These are phyloP conservation scores for Larimichthys crocea DNA, from an alignment of 2,113 vertebrate species.

Conservation along the genomic window DNA sequence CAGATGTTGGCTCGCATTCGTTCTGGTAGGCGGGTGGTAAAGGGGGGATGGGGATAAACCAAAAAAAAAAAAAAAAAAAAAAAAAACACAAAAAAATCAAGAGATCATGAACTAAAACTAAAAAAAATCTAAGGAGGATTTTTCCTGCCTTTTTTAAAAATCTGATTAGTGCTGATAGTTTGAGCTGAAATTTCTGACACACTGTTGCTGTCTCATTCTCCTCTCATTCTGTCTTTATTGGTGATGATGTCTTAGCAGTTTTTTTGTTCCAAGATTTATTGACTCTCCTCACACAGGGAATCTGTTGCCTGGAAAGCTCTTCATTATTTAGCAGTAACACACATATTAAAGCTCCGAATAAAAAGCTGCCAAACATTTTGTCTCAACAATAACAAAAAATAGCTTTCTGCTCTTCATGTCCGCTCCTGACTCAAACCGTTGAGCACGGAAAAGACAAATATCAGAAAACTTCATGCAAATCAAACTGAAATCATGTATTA, in stretches of 20 bases:
- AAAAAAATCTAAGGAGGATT: slow-evolving; percentile 22
- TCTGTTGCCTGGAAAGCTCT: slow-evolving; percentile 31
- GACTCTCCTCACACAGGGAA: slow-evolving; percentile 25
- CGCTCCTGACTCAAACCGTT: neutral
- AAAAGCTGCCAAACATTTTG: slow-evolving; percentile 37
- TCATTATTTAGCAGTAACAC: slow-evolving; percentile 48
- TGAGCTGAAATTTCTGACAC: slow-evolving; percentile 28
- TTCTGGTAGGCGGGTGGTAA: slow-evolving; percentile 37
- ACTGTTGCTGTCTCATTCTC: slow-evolving; percentile 5
- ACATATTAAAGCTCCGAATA: slow-evolving; percentile 8
- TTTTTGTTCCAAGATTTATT: slow-evolving; percentile 26
- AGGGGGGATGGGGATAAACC: neutral
- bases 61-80: slow-evolving; percentile 28
- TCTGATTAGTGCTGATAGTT: slow-evolving; percentile 27
- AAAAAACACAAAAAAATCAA: slow-evolving; percentile 21
- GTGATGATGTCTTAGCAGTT: slow-evolving; percentile 13
- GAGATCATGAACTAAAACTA: slow-evolving; percentile 40
- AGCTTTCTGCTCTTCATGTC: neutral
- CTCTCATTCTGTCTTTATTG: slow-evolving; percentile 6
- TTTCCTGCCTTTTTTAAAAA: slow-evolving; percentile 44
- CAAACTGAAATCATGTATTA: neutral
- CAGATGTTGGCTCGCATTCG: slow-evolving; percentile 74
- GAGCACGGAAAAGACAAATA: neutral
- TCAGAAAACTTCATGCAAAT: neutral
- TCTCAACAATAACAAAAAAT: neutral